Base-by-base conservation (phyloP, 2,113 vertebrate genomes). In the Struthio camelus region DNA sequence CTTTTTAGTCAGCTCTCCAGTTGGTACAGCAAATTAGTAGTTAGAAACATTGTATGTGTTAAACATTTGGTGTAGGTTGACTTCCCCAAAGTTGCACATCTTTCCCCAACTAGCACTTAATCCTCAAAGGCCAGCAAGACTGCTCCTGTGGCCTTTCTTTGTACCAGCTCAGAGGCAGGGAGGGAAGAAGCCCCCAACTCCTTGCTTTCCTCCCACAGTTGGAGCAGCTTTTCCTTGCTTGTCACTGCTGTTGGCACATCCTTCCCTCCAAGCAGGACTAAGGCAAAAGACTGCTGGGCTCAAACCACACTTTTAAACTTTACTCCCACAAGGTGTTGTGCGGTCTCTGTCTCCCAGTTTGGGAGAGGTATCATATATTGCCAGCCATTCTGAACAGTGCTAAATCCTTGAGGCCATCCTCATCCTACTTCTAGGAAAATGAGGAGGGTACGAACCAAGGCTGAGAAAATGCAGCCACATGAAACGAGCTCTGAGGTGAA, bases 321-420 rank as follows among this genome's bases (percentile, higher is more conserved):
- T 11, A 8, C 2, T 30, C 2, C 12, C 0, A 0, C 4, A 3
- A 13, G 14, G 17, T 15, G 23, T 59, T 9, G 18, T 1, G 1
- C 2, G 17, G 0, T 0, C 36, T n/a, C 11, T 3, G 8, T 32
- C 46, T 69, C 44, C 44, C 32, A 6, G 10, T n/a, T 40, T 30
- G 44, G 10, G 11, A 38, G 18, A n/a, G 70, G 27, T 18, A 22
- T 64, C 62, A 38, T 38, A 38, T 56, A 56, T 28, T 53, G 51
- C 51, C 25, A 27, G 56, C 56, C 56, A 34, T 36, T 25, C 36
- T 2, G 3, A 42, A 11, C 23, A 30, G 27, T 1, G 7, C 0
- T 7, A 38, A 32, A 46, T 15, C 34, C 58, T 56, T 2, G 0
- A 20, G 18, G 11, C 19, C 6, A 15, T 6, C 32, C 19, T 75